Evolutionary conservation across 2,888 invertebrate species (phyloP).

Genomic region (Therioaphis trifolii): DNA sequence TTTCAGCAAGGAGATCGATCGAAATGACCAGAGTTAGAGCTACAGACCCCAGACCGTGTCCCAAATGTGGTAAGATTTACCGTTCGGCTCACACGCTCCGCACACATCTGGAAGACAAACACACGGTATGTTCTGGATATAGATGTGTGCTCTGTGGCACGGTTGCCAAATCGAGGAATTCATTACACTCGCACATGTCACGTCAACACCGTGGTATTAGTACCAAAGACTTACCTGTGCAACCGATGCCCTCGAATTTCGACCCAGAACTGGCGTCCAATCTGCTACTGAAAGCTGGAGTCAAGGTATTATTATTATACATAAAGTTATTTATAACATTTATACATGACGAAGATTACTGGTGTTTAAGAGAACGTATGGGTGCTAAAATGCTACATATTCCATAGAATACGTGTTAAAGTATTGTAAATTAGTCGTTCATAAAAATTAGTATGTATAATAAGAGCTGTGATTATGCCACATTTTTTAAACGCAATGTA

Average conservation of each 20-base stretch:
- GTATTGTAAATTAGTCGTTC: too few relatives aligned
- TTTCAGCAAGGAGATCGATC: conserved; percentile 76
- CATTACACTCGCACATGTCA: conserved; percentile 93
- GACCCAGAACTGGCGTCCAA: conserved; percentile 87
- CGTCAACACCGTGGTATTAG: conserved; percentile 92
- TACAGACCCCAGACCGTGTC: conserved; percentile 91
- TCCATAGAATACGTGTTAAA: too few relatives aligned
- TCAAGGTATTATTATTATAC: conserved; percentile 73
- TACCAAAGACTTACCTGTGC: conserved; percentile 90
- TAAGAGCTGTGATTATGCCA: too few relatives aligned
- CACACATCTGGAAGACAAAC: conserved; percentile 92
- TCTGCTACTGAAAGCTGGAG: conserved; percentile 86
- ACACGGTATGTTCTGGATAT: conserved; percentile 92
- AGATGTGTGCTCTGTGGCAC: conserved; percentile 92
- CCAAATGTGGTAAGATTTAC: conserved; percentile 93
- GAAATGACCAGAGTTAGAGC: conserved; percentile 89
- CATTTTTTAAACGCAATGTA: too few relatives aligned
- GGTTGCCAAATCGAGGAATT: conserved; percentile 91
- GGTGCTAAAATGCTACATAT: too few relatives aligned
- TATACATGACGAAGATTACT: too few relatives aligned
- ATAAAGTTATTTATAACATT: background rate
- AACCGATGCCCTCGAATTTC: conserved; percentile 92
- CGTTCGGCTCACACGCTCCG: conserved; percentile 90
- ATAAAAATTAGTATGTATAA: too few relatives aligned
- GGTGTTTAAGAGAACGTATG: too few relatives aligned